Percentiles rank a stretch among this genome's conserved stretches.
These are phyloP conservation scores for Hydrozoanthus tunicans DNA, from an alignment of 64 coral and sea anemone genomes.

Conservation along the genomic window DNA sequence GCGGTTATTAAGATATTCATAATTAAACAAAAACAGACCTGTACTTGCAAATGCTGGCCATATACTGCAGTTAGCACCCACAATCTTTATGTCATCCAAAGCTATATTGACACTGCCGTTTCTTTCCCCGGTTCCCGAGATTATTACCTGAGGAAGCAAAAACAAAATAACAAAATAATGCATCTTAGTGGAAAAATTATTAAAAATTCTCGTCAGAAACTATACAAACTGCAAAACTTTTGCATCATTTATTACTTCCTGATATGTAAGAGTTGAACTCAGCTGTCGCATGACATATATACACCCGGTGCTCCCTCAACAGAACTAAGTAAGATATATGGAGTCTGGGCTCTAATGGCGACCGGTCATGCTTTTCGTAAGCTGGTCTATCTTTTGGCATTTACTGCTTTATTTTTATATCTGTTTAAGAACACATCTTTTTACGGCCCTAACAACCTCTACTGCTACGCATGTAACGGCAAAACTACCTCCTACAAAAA, in stretches of 20 bases:
- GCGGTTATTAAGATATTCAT: too few relatives aligned
- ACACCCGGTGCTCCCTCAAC: too few relatives aligned
- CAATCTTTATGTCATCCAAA: background rate
- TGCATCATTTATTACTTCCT: too few relatives aligned
- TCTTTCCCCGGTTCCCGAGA: background rate
- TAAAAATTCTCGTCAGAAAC: background rate
- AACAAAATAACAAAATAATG: background rate
- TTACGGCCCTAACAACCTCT: too few relatives aligned
- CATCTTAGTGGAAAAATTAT: background rate
- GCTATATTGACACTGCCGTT: background rate
- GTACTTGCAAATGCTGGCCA: background rate
- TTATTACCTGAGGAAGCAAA: background rate
- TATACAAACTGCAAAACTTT: too few relatives aligned
- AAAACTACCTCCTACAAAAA: background rate
- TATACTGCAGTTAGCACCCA: background rate
- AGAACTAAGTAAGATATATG: too few relatives aligned
- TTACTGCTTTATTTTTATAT: background rate
- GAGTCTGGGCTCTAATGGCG: slow-evolving; percentile 10
- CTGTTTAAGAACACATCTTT: too few relatives aligned
- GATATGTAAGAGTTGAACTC: too few relatives aligned
- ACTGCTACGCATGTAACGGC: too few relatives aligned
- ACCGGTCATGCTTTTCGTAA: background rate
- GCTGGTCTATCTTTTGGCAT: background rate
- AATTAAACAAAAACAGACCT: background rate
- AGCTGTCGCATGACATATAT: too few relatives aligned